Conservation (phyloP, 2,113 vertebrate genomes). For the Poeciliopsis turrubarensis region DNA sequence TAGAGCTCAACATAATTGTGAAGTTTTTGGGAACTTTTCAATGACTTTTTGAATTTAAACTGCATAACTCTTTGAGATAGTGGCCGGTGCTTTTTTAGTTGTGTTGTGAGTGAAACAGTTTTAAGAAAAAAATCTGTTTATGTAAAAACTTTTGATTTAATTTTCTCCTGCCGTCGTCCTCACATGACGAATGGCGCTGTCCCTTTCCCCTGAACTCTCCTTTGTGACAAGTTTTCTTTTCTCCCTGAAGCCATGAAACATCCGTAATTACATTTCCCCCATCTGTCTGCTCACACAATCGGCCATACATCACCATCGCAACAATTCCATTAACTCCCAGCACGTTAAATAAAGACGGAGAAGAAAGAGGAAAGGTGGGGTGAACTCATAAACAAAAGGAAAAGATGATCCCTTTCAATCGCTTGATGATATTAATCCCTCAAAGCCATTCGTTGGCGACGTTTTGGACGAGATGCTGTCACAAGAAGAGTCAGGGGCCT, state of each 20-base stretch:
- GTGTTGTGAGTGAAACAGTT: slow-evolving; percentile 34
- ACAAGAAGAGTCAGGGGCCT: not conserved
- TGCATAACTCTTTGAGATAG: slow-evolving; percentile 3
- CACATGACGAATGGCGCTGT: slow-evolving; percentile 70
- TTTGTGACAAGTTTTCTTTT: slow-evolving; percentile 62
- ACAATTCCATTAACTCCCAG: slow-evolving; percentile 73
- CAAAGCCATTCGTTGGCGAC: slow-evolving; percentile 55
- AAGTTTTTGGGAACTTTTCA: not conserved
- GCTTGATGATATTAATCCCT: slow-evolving; percentile 62
- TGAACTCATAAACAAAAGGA: slow-evolving; percentile 59
- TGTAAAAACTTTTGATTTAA: slow-evolving; percentile 68
- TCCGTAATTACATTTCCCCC: slow-evolving; percentile 76
- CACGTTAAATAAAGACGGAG: slow-evolving; percentile 48
- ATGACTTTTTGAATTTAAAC: not conserved
- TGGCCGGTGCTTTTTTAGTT: slow-evolving; percentile 21
- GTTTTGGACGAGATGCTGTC: slow-evolving; percentile 46
- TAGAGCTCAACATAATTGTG: not conserved
- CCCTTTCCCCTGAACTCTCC: slow-evolving; percentile 62
- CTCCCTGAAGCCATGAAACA: slow-evolving; percentile 61
- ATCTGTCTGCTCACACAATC: slow-evolving; percentile 62
- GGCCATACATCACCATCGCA: slow-evolving; percentile 75
- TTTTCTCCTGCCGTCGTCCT: slow-evolving; percentile 63
- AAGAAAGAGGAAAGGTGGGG: not conserved
- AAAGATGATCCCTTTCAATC: slow-evolving; percentile 58
- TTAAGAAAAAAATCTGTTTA: slow-evolving; percentile 57